Evolutionary conservation across 2,888 invertebrate genomes (phyloP).

Genomic region (Callinectes sapidus): DNA sequence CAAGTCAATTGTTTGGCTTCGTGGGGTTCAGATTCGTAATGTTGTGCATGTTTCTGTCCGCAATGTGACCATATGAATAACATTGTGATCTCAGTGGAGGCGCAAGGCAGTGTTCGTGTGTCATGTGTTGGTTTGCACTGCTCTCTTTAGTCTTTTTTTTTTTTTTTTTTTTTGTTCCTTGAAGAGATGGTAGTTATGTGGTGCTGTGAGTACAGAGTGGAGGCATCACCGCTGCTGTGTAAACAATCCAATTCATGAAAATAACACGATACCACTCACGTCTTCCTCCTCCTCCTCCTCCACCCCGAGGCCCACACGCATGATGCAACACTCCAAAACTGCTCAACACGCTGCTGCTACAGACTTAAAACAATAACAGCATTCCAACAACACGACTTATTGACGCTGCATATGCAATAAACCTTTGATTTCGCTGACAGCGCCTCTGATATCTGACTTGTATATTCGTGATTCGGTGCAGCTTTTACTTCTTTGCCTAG

Average conservation of each 20-base stretch:
- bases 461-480: background rate
- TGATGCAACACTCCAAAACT: background rate
- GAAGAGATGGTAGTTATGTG: background rate
- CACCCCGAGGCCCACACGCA: background rate
- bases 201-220: background rate
- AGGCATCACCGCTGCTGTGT: background rate
- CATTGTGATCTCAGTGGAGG: background rate
- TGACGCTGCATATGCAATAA: background rate
- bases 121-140: background rate
- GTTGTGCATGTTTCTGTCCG: background rate
- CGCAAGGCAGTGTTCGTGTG: background rate
- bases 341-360: background rate
- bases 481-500: background rate
- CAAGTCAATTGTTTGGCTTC: background rate
- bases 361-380: background rate
- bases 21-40: conserved; percentile 8
- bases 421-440: conserved; percentile 6
- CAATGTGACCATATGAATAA: background rate
- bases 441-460: background rate
- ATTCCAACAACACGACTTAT: background rate
- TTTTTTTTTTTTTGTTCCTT: background rate
- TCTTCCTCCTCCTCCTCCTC: background rate
- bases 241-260: conserved; percentile 15
- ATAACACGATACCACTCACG: background rate
- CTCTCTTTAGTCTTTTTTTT: background rate